Base-by-base conservation (phyloP, 2,113 vertebrate genomes). In the Mustelus asterias region DNA sequence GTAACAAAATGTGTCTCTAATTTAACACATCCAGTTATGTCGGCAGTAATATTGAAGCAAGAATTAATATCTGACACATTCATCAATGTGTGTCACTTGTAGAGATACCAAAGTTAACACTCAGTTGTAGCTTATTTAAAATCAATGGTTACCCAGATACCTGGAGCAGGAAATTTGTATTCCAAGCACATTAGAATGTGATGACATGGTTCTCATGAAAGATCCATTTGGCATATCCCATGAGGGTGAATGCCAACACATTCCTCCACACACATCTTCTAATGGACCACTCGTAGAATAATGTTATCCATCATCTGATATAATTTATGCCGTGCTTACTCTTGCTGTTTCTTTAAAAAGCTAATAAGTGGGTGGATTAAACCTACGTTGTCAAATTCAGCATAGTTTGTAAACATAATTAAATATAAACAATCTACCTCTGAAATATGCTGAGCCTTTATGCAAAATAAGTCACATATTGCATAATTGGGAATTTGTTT, bases 321-420 rank as follows among this genome's bases (percentile, higher is more conserved):
- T 72, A 76, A 95, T 95, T 95, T 95, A 95, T 95, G 94, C 94
- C 48, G 94, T 54, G 69, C 92, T 94, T 94, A 95, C 26, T 72
- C 37, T 95, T 95, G 67, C 94, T 72, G 24, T 70, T 95, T 41
- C 48, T 54, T 72, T 95, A 10, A 95, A 69, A 29, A 69, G 10
- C 7, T 37, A 94, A 33, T 41, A 95, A 54, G 94, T 95, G 94
- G 69, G 94, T 95, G 67, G 94, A 76, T 72, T 65, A 54, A 95
- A 95, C 67, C 24, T 72, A 95, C 94, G 24, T 41, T 95, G 94
- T 95, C 69, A 95, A 95, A 95, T 54, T 70, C 94, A 95, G 26
- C 41, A 54, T 14, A 70, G 69, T 95, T 95, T 72, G 67, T 76
- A 33, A 72, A 69, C 72, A 33, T 76, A 95, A 95, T 95, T 95